A percentile compares a stretch with the other conserved stretches of the same genome.
Evolutionary conservation across 2,888 invertebrate genomes (phyloP).

Genomic region (Tuberolachnus salignus): DNA sequence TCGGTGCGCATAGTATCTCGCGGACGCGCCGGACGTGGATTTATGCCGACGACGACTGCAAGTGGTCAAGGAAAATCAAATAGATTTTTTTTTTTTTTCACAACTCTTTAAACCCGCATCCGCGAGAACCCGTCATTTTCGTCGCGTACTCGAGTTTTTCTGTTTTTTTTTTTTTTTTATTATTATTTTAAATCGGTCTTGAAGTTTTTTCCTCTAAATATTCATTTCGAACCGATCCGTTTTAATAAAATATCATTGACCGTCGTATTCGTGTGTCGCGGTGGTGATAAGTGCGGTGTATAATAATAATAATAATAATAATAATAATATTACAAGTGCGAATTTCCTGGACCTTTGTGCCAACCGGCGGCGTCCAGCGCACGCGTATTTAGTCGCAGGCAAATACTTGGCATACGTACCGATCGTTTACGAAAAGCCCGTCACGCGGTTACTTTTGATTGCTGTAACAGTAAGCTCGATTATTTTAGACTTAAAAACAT

Average conservation of each 20-base stretch:
- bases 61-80: background rate
- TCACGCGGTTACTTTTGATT: constrained; percentile 37
- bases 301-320: too few relatives aligned
- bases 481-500: constrained; percentile 44
- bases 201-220: background rate
- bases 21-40: constrained; percentile 54
- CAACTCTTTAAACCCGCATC: background rate
- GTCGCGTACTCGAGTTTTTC: background rate
- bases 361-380: background rate
- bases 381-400: too few relatives aligned
- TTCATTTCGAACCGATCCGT: background rate
- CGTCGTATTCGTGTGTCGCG: background rate
- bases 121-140: background rate
- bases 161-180: background rate
- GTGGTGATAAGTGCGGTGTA: constrained; percentile 14
- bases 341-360: constrained; percentile 3
- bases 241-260: background rate
- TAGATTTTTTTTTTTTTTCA: too few relatives aligned
- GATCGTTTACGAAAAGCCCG: constrained; percentile 24
- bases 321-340: constrained; percentile 2
- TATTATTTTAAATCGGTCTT: too few relatives aligned
- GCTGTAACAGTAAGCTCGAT: constrained; percentile 54
- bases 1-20: constrained; percentile 54
- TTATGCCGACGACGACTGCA: constrained; percentile 10
- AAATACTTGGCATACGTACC: background rate